Percentiles rank a stretch among this genome's conserved stretches.
Conservation (phyloP, 2,888 invertebrate genomes). For the Proisotoma minuta region DNA sequence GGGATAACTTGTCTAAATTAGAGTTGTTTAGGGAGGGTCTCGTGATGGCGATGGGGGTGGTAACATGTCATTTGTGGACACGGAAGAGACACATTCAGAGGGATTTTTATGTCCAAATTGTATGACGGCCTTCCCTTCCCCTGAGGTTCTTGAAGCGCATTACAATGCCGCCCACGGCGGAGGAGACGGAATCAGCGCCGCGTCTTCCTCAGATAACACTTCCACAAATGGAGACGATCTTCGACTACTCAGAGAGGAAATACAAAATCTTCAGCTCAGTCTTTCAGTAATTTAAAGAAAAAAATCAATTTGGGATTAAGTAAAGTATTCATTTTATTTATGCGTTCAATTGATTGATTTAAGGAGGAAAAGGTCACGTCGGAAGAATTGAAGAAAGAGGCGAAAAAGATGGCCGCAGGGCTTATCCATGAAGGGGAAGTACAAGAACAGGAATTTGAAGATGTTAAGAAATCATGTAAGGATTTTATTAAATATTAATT, state of each 20-base stretch:
- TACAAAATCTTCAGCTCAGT: conserved; percentile 50
- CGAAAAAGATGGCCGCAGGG: conserved; percentile 50
- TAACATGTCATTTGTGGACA: conserved; percentile 21
- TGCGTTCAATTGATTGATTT: background rate
- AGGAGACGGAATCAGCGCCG: conserved; percentile 13
- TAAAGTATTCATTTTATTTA: conserved; percentile 5
- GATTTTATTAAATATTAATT: background rate
- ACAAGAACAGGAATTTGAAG: conserved; percentile 54
- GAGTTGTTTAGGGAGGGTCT: conserved; percentile 11
- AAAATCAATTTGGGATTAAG: no score
- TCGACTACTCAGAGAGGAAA: conserved; percentile 50
- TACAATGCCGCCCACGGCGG: conserved; percentile 47
- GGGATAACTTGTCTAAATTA: conserved; percentile 2
- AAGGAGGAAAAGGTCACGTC: conserved; percentile 51
- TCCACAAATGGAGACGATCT: conserved; percentile 48
- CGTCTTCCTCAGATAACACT: conserved; percentile 8
- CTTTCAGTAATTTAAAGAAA: conserved; percentile 47
- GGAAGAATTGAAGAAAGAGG: conserved; percentile 51
- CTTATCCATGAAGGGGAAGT: conserved; percentile 19
- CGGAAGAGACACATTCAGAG: conserved; percentile 49
- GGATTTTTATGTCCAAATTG: conserved; percentile 55
- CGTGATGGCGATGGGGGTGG: conserved; percentile 24
- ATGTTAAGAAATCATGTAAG: conserved; percentile 54
- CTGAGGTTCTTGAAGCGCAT: conserved; percentile 53
- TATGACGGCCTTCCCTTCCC: conserved; percentile 48